Evolutionary conservation across 2,888 invertebrate genomes (phyloP), one percentile per base, ranked within the genome.

Genomic region (Drosophila cracens): DNA sequence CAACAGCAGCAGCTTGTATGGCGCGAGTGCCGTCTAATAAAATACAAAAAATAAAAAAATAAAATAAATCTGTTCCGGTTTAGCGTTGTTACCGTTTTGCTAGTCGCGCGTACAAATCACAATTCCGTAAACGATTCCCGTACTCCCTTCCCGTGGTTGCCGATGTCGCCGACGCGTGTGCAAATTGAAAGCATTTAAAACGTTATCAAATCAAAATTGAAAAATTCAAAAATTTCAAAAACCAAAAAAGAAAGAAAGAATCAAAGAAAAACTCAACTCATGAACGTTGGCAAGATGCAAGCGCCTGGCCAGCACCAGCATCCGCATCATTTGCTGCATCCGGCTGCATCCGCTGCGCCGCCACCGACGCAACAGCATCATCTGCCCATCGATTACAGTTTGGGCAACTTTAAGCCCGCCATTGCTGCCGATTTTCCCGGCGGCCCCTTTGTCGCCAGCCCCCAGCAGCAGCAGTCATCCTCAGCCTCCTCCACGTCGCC

Each of bases 361-460:
- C 77, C 83, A 64, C 83, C 74, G 64, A 69, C 76, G 69, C 91
- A 84, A 61, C 91, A 79, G 68, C 90, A 82, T 74, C 92, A 92
- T 77, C 84, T 92, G 83, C 92, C 92, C 67, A 81, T 92, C 65
- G 92, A 92, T 77, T 92, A 93, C 62, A 93, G 92, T 72, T 69
- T 92, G 79, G 93, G 93, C 48, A 92, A 92, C 78, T 92, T 92
- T 61, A 92, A 92, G 79, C 92, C 92, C 25, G 92, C 91, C 49
- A 91, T 92, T 56, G 92, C 89, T 49, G 77, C 87, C 25, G 92
- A 92, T 75, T 92, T 92, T 78, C 90, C 92, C n/a, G 89, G 84
- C 64, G 87, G 82, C 48, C 83, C 84, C 27, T 93, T 90, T 65
- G 86, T 89, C 16, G 81, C 83, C 80, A 90, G 76, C 61, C 87